Evolutionary conservation across 2,888 invertebrate genomes (phyloP).

Genomic region (Ichneumoninae sp.): DNA sequence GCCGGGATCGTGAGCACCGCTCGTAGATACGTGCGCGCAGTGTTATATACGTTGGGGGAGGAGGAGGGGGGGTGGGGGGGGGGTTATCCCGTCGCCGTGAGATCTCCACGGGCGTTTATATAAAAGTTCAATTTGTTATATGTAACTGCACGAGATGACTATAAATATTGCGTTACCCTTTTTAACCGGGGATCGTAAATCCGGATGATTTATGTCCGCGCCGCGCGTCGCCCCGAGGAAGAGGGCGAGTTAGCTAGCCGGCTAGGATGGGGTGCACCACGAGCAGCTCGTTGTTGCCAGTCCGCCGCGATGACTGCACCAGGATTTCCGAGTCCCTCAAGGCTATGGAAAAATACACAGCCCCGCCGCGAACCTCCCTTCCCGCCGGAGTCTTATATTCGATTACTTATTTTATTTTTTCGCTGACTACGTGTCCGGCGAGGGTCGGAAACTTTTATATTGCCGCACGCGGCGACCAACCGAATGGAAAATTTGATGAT

Average conservation of each 20-base stretch:
- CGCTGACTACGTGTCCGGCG: slow-evolving; percentile 24
- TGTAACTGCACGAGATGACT: slow-evolving; percentile 82
- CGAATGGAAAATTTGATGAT: not conserved
- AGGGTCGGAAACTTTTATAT: not conserved
- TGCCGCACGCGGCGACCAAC: not conserved
- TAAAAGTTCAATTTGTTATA: slow-evolving; percentile 83
- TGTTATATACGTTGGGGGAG: slow-evolving; percentile 34
- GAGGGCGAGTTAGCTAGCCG: slow-evolving; percentile 40
- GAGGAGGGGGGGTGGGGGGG: slow-evolving; percentile 11
- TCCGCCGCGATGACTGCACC: slow-evolving; percentile 67
- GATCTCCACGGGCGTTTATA: slow-evolving; percentile 76
- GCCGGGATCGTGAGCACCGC: slow-evolving; percentile 25
- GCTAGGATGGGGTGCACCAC: slow-evolving; percentile 5
- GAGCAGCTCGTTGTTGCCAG: slow-evolving; percentile 35
- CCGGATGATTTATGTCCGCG: slow-evolving; percentile 78
- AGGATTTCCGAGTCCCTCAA: slow-evolving; percentile 73
- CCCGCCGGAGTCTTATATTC: slow-evolving; percentile 27
- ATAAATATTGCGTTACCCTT: slow-evolving; percentile 83
- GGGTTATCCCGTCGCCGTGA: slow-evolving; percentile 30
- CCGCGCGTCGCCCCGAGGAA: slow-evolving; percentile 40
- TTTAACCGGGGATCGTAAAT: slow-evolving; percentile 82
- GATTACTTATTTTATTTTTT: slow-evolving; percentile 40
- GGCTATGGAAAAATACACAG: slow-evolving; percentile 15
- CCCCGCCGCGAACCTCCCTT: not conserved
- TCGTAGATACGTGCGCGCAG: slow-evolving; percentile 29